Evolutionary conservation across 2,888 invertebrate species (phyloP).

Genomic region (Teleiodes luculella): DNA sequence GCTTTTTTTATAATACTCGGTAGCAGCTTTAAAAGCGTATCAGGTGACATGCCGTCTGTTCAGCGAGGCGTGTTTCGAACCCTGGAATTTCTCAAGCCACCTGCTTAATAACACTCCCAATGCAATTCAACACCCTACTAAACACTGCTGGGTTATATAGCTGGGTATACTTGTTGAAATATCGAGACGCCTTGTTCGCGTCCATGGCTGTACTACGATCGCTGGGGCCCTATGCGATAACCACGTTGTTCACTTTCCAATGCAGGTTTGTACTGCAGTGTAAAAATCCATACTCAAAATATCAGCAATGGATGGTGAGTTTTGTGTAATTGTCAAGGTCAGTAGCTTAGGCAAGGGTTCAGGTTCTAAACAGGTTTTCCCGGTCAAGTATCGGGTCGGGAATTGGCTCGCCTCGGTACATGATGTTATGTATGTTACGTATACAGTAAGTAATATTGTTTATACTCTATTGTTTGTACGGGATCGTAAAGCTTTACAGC

Average conservation of each 20-base stretch:
- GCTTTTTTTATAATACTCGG: constrained; percentile 7
- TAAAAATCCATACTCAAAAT: not conserved
- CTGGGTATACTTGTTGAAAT: not conserved
- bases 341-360: constrained; percentile 18
- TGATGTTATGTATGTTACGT: constrained; percentile 32
- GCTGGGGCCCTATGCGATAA: not conserved
- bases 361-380: constrained; percentile 43
- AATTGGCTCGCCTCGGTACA: constrained; percentile 38
- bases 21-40: constrained; percentile 19
- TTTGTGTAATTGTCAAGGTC: constrained; percentile 21
- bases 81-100: constrained; percentile 15
- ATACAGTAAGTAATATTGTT: constrained; percentile 31
- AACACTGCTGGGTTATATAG: constrained; percentile 15
- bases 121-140: constrained; percentile 2
- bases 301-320: constrained; percentile 13
- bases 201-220: not conserved
- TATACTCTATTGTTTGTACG: constrained; percentile 39
- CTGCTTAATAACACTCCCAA: constrained; percentile 9
- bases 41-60: constrained; percentile 26
- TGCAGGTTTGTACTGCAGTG: not conserved
- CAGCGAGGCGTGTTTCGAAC: constrained; percentile 10
- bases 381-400: constrained; percentile 36
- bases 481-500: constrained; percentile 16
- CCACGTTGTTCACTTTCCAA: not conserved
- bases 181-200: constrained; percentile 9